A percentile compares a stretch with the other conserved stretches of the same genome.
These are phyloP conservation scores for Zonitis immaculata DNA, from an alignment of 2,888 invertebrate genomes.

Conservation along the genomic window DNA sequence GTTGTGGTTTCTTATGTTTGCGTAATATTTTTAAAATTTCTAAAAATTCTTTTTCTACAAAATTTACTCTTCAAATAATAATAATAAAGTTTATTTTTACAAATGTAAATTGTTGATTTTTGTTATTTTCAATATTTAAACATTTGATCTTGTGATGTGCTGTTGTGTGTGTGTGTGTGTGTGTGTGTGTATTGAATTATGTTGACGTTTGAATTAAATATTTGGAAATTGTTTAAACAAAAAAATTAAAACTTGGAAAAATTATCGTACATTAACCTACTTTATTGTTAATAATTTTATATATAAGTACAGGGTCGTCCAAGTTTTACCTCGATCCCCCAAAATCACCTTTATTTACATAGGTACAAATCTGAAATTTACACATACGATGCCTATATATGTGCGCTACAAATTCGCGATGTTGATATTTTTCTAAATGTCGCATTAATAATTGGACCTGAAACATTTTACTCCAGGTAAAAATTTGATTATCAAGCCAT, in stretches of 20 bases:
- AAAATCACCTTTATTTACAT: too few species aligned
- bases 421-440: too few species aligned
- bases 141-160: slow-evolving; percentile 8
- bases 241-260: slow-evolving; percentile 1
- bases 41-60: not conserved
- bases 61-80: too few species aligned
- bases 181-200: not conserved
- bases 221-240: slow-evolving; percentile 11
- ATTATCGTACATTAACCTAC: slow-evolving; percentile 14
- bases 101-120: slow-evolving; percentile 7
- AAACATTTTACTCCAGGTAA: too few species aligned
- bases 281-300: not conserved
- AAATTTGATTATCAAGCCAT: too few species aligned
- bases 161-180: not conserved
- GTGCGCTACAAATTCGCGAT: too few species aligned
- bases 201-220: slow-evolving; percentile 15
- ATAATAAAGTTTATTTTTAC: slow-evolving; percentile 9
- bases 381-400: too few species aligned
- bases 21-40: not conserved
- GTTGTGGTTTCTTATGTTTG: not conserved
- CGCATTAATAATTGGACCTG: too few species aligned
- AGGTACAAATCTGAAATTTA: too few species aligned
- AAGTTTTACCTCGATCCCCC: too few species aligned
- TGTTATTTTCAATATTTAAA: slow-evolving; percentile 12
- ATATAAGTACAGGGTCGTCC: too few species aligned